A percentile compares a stretch with the other conserved stretches of the same genome.
phyloP scores from a whole-genome alignment of 2,797 vertebrate genomes.

The Centropyge bicolor region DNA sequence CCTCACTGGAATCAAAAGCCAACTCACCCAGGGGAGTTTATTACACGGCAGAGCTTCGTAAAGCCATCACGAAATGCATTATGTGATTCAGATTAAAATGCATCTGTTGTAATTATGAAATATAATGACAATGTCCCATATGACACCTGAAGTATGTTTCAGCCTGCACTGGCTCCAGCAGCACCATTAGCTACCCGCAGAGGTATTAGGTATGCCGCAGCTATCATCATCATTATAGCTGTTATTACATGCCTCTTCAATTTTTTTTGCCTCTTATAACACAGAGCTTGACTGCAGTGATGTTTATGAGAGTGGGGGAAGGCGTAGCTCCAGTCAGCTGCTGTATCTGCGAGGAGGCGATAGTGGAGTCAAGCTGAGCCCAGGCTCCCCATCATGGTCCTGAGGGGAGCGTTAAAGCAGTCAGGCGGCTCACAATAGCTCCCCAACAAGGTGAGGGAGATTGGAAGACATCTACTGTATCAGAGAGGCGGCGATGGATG shows the following conservation, averaged over 20 bases:
- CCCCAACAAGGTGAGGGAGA: conserved; percentile 76
- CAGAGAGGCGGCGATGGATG: conserved; percentile 71
- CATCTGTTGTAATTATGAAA: conserved; percentile 40
- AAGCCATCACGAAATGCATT: conserved; percentile 39
- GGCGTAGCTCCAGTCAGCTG: conserved; percentile 53
- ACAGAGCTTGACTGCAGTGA: conserved; percentile 43
- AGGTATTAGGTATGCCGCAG: conserved; percentile 49
- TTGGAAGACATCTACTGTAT: conserved; percentile 75
- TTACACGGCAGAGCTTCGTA: conserved; percentile 29
- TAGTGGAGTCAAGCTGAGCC: conserved; percentile 67
- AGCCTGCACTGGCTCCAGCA: conserved; percentile 28
- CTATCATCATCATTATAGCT: conserved; percentile 55
- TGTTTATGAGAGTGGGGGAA: conserved; percentile 51
- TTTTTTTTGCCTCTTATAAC: conserved; percentile 48
- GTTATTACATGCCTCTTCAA: conserved; percentile 64
- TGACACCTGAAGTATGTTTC: conserved; percentile 28
- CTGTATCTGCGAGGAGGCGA: conserved; percentile 68
- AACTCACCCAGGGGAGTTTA: conserved; percentile 34
- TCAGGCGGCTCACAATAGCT: conserved; percentile 74
- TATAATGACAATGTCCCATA: conserved; percentile 31
- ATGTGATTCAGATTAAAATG: conserved; percentile 47
- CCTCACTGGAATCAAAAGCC: conserved; percentile 29
- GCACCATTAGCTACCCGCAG: conserved; percentile 38
- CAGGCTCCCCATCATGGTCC: conserved; percentile 58
- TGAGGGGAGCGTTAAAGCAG: conserved; percentile 74